Conservation (phyloP, 2,113 vertebrate species). For the Collichthys lucidus region DNA sequence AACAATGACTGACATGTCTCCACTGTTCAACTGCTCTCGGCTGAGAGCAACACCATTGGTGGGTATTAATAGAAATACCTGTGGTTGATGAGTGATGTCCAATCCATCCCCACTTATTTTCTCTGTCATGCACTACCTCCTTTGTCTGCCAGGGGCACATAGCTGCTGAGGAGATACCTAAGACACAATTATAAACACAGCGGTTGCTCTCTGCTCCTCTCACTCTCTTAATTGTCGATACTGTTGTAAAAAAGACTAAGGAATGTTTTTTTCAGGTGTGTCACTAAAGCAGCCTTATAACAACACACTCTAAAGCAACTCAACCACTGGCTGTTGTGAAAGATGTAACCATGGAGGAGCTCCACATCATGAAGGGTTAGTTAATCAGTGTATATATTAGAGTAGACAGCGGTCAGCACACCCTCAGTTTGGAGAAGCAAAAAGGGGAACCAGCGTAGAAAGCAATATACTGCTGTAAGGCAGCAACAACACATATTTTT, state of each 20-base stretch:
- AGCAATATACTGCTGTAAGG: too few species aligned
- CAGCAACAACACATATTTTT: too few species aligned
- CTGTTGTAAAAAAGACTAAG: slow-evolving; percentile 40
- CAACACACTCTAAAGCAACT: slow-evolving; percentile 34
- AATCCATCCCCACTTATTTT: slow-evolving; percentile 51
- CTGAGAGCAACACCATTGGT: slow-evolving; percentile 58
- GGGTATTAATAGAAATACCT: slow-evolving; percentile 84
- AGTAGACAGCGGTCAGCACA: too few species aligned
- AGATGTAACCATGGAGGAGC: slow-evolving; percentile 52
- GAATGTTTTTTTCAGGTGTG: slow-evolving; percentile 62
- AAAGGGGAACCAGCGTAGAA: too few species aligned
- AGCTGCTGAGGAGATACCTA: slow-evolving; percentile 60
- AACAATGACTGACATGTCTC: slow-evolving; percentile 82
- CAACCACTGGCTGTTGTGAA: not conserved
- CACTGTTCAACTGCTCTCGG: slow-evolving; percentile 56
- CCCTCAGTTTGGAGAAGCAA: too few species aligned
- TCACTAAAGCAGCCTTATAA: slow-evolving; percentile 57
- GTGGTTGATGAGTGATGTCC: slow-evolving; percentile 77
- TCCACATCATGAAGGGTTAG: not conserved
- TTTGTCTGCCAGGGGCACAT: slow-evolving; percentile 60
- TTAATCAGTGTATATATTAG: too few species aligned
- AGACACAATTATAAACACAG: slow-evolving; percentile 68
- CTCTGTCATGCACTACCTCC: slow-evolving; percentile 58
- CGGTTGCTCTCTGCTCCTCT: slow-evolving; percentile 25
- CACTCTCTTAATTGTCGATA: slow-evolving; percentile 42